Evolutionary conservation across 1,140 invertebrate species (phyloP), one percentile per base, ranked within the genome.

Genomic region (Liolophura sinensis): DNA sequence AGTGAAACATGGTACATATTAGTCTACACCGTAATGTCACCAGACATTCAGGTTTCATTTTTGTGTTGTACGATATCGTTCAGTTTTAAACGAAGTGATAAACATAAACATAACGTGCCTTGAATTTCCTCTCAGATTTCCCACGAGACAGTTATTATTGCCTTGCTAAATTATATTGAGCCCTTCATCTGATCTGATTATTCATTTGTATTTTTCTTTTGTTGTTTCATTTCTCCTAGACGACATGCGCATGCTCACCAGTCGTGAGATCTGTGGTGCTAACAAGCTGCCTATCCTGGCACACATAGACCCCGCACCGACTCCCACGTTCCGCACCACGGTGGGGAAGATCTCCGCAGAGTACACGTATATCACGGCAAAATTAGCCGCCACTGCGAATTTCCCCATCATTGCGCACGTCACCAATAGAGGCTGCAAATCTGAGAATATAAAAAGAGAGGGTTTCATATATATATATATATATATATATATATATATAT

Each of bases 281-380:
- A 73, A 22, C 58, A 75, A 68, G 12, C 73, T 64, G 0, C 73
- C 73, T n/a, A 73, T 65, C 47, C 73, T 64, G 15, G 68, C 68
- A n/a, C 60, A 55, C 66, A 68, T 71, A n/a, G 71, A 73, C 22
- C 73, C 65, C 16, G 64, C 54, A 16, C 73, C 71, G 55, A 75
- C 60, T 1, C 68, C 71, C 0, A 92, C 92, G 77, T 91, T 93
- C 63, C 93, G 85, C 48, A 94, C 89, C 9, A 91, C 89, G 1
- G 94, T 96, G 4, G 94, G 93, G 74, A 92, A 93, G 77, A 93
- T 20, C 50, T 73, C 72, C 15, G 70, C 62, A 1, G 72, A 69
- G 62, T 68, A 73, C 15, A 71, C 61, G 73, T 93, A 93, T 27
- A 93, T 88, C 0, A 91, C 89, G 47, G 90, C 91, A 63, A 76